These are phyloP conservation scores for Lamproptera curius DNA, from an alignment of 2,888 invertebrate species.

Conservation along the genomic window DNA sequence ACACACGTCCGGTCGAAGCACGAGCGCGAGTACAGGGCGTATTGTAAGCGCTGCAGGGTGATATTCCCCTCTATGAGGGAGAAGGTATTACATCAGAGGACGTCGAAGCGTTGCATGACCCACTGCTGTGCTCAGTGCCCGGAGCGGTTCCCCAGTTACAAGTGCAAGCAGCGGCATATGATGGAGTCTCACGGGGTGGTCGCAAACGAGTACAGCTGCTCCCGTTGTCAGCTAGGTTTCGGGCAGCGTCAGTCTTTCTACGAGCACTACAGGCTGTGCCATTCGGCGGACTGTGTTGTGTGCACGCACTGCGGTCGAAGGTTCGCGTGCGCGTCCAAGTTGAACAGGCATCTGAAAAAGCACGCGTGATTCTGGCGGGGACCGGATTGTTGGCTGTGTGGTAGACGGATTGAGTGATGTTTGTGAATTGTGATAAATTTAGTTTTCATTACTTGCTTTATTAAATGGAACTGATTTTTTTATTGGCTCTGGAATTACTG, in stretches of 20 bases:
- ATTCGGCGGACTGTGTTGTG: slow-evolving; percentile 25
- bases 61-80: slow-evolving; percentile 21
- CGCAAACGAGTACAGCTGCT: slow-evolving; percentile 20
- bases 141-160: slow-evolving; percentile 26
- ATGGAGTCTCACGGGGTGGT: slow-evolving; percentile 20
- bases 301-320: slow-evolving; percentile 29
- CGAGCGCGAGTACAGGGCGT: slow-evolving; percentile 21
- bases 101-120: slow-evolving; percentile 22
- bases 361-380: slow-evolving; percentile 19
- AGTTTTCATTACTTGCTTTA: no score
- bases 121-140: slow-evolving; percentile 24
- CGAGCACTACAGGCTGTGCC: slow-evolving; percentile 28
- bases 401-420: no score
- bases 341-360: slow-evolving; percentile 29
- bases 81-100: slow-evolving; percentile 20
- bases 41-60: slow-evolving; percentile 20
- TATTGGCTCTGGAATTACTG: no score
- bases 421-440: no score
- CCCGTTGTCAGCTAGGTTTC: slow-evolving; percentile 24
- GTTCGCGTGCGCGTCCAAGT: slow-evolving; percentile 23
- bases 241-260: slow-evolving; percentile 25
- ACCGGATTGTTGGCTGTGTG: no score
- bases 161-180: slow-evolving; percentile 27
- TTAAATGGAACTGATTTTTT: no score
- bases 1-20: slow-evolving; percentile 29